These are phyloP conservation scores for Sarcophaga variegata DNA, from an alignment of 2,888 invertebrate species.

Conservation along the genomic window DNA sequence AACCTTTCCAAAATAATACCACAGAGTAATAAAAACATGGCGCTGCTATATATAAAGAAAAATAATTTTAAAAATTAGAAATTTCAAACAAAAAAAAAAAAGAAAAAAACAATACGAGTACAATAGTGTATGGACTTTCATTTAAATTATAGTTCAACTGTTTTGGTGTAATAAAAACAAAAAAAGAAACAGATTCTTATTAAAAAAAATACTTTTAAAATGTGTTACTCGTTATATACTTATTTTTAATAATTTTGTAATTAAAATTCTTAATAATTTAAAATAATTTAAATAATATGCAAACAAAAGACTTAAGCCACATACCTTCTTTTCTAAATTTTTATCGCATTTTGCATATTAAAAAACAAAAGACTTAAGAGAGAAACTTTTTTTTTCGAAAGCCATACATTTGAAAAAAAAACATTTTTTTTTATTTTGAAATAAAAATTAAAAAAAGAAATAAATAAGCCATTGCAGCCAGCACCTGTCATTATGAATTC, in stretches of 20 bases:
- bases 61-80: constrained; percentile 33
- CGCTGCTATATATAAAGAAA: background rate
- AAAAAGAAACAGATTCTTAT: background rate
- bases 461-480: no score
- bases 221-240: no score
- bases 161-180: background rate
- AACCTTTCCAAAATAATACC: constrained; percentile 37
- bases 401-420: no score
- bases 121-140: constrained; percentile 7
- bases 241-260: background rate
- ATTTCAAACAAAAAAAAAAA: background rate
- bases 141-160: background rate
- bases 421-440: no score
- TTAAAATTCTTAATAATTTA: background rate
- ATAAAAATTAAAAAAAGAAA: no score
- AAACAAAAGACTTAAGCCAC: background rate
- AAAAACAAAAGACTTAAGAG: no score
- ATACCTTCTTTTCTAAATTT: background rate
- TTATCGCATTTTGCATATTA: background rate
- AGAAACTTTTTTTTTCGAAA: no score
- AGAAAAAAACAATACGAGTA: no score
- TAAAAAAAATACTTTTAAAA: background rate
- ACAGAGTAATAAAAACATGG: background rate
- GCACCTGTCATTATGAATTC: no score
- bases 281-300: background rate